Evolutionary conservation across 2,797 vertebrate species (phyloP), one percentile per base, ranked within the genome.

Genomic region (Cichlasoma orientale): DNA sequence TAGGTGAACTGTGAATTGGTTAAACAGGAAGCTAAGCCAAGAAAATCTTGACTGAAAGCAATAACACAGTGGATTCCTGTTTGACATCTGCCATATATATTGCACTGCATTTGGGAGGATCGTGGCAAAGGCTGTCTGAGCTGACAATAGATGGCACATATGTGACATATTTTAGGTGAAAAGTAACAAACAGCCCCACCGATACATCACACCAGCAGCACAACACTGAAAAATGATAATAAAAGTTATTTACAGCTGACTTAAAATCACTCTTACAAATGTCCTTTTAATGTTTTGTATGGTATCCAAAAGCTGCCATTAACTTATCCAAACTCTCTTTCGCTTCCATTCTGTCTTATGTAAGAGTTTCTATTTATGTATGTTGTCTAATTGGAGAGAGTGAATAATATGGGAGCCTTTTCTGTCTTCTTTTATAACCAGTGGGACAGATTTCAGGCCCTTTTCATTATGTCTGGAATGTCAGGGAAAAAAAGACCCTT

Each of bases 351-450:
- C 73, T 33, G 21, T 76, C 82, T 91, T 89, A 83, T 59, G 54
- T 77, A 90, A 90, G 78, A 79, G 23, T 58, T 88, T 90, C 90
- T 93, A 92, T 93, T 93, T 92, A 85, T 91, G 90, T 79, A 72
- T 78, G 77, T 86, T 80, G 55, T 75, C 77, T 95, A 94, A 95
- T 94, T 95, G 89, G 91, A 90, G 63, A 78, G 87, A 84, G 52
- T 78, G 86, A 89, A 89, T 89, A 90, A 90, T 89, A 83, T 83
- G 74, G 31, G 13, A 83, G 82, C 75, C 27, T 72, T 79, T 88
- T 74, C 29, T 66, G 80, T 87, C 81, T 77, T 78, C 55, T 86
- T 75, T 85, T 86, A 59, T 59, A 82, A 79, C 85, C 90, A 75
- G 44, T 78, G 76, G 90, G 83, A 90, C 77, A 69, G 76, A 91